phyloP scores from a whole-genome alignment of 2,797 vertebrate species.

The Myripristis murdjan region DNA sequence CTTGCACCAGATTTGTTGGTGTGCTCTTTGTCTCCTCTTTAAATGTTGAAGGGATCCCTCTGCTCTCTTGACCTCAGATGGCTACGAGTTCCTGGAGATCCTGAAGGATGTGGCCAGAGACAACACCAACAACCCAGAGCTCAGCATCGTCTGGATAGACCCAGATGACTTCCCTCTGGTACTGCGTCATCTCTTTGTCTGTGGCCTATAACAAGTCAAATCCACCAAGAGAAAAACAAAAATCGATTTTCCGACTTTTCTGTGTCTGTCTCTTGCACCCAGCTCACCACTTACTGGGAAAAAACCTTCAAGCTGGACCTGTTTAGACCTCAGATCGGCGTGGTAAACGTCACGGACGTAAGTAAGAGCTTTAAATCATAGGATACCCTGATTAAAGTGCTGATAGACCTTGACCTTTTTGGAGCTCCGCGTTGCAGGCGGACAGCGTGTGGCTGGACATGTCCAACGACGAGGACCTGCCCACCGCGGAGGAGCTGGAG shows the following conservation, averaged over 20 bases:
- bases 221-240: not conserved
- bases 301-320: conserved; percentile 97
- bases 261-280: conserved; percentile 48
- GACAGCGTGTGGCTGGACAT: conserved; percentile 98
- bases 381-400: too few species aligned
- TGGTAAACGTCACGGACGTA: conserved; percentile 98
- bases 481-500: conserved; percentile 93
- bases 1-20: too few species aligned
- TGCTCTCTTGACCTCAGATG: conserved; percentile 85
- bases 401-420: not conserved
- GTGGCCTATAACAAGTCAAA: not conserved
- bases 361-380: conserved; percentile 69
- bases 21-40: not conserved
- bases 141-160: conserved; percentile 98
- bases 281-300: conserved; percentile 98
- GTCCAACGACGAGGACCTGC: conserved; percentile 93
- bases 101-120: conserved; percentile 97
- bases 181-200: conserved; percentile 10
- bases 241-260: not conserved
- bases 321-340: conserved; percentile 95
- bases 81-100: conserved; percentile 97
- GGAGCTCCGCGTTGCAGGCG: conserved; percentile 81
- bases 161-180: conserved; percentile 98
- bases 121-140: conserved; percentile 96
- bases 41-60: not conserved